phyloP scores from a whole-genome alignment of 2,888 invertebrate genomes.

The Ophion ellenae region DNA sequence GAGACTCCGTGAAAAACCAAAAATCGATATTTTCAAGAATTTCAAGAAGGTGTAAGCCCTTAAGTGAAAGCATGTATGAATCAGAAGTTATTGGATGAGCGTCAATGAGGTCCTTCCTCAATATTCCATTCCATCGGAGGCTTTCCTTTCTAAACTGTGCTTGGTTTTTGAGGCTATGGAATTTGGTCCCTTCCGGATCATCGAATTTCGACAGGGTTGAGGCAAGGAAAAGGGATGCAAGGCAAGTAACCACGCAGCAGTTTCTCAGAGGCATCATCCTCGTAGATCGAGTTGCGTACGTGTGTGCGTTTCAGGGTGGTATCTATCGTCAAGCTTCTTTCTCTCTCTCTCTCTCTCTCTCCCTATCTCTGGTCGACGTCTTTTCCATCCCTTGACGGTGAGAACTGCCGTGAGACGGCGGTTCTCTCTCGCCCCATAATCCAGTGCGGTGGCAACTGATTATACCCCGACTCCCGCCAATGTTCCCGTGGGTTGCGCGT shows the following conservation, averaged over 20 bases:
- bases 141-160: background rate
- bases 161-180: constrained; percentile 49
- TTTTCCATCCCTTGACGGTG: constrained; percentile 33
- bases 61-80: too few relatives aligned
- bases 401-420: constrained; percentile 73
- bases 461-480: constrained; percentile 76
- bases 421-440: constrained; percentile 80
- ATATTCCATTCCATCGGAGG: constrained; percentile 14
- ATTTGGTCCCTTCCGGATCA: constrained; percentile 66
- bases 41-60: too few relatives aligned
- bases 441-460: constrained; percentile 84
- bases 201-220: constrained; percentile 72
- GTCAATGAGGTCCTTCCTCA: background rate
- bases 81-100: too few relatives aligned
- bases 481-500: constrained; percentile 59
- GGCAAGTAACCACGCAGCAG: constrained; percentile 60
- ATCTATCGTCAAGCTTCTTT: constrained; percentile 33
- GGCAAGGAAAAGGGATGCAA: constrained; percentile 44
- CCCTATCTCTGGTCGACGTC: background rate
- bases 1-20: too few relatives aligned
- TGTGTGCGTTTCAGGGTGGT: constrained; percentile 44
- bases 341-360: constrained; percentile 6
- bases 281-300: constrained; percentile 29
- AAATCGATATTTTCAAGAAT: too few relatives aligned
- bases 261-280: constrained; percentile 64